Evolutionary conservation across 1,140 invertebrate species (phyloP).

Genomic region (Euwallacea fornicatus): DNA sequence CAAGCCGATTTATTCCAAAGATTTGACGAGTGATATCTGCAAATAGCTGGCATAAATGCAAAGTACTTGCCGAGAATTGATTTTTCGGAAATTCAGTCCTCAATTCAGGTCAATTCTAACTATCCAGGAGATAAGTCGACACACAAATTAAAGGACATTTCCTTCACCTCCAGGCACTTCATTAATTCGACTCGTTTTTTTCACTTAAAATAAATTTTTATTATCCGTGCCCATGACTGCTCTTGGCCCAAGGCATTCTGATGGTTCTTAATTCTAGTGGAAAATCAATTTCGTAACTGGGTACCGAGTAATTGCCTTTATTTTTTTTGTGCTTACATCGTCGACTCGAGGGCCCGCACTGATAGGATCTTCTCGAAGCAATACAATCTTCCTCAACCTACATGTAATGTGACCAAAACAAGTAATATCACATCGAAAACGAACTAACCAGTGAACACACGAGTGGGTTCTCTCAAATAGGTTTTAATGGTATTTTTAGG

Average conservation of each 20-base stretch:
- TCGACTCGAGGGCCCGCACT: not conserved
- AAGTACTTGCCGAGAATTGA: not conserved
- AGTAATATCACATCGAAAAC: no score
- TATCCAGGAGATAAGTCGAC: not conserved
- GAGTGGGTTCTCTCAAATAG: no score
- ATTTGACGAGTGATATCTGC: slow-evolving; percentile 3
- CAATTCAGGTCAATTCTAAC: not conserved
- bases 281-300: slow-evolving; percentile 26
- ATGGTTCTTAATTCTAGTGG: slow-evolving; percentile 17
- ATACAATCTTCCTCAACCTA: no score
- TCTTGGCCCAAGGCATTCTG: not conserved
- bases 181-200: slow-evolving; percentile 28
- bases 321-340: slow-evolving; percentile 7
- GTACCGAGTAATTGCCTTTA: slow-evolving; percentile 23
- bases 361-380: not conserved
- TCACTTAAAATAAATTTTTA: slow-evolving; percentile 18
- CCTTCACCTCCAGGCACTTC: not conserved
- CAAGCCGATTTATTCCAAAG: slow-evolving; percentile 1
- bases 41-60: slow-evolving; percentile 5
- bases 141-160: slow-evolving; percentile 1
- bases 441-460: no score
- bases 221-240: slow-evolving; percentile 14
- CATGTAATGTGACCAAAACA: no score
- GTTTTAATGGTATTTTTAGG: no score
- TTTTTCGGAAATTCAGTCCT: slow-evolving; percentile 1